A percentile compares a stretch with the other conserved stretches of the same genome.
Evolutionary conservation across 2,797 vertebrate genomes (phyloP).

Genomic region (Artibeus jamaicensis): DNA sequence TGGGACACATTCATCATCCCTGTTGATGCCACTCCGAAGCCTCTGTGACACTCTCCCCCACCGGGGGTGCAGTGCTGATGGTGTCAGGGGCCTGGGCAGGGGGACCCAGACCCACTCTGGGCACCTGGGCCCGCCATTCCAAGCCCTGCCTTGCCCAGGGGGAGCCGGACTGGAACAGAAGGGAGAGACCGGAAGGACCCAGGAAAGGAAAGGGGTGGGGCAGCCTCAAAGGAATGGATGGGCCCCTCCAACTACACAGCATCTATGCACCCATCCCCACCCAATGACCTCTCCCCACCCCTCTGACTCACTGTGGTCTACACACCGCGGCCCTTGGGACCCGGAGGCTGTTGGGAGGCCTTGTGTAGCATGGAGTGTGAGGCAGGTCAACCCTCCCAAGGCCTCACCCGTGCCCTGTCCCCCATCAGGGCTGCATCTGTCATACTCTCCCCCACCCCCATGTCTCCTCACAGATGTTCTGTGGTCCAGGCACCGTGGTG

Average conservation of each 20-base stretch:
- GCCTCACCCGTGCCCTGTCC: neutral
- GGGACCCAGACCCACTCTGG: neutral
- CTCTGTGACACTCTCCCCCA: too few relatives aligned
- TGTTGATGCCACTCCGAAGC: neutral
- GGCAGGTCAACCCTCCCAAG: neutral
- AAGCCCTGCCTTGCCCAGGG: neutral
- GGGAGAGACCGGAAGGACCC: neutral
- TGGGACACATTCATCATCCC: neutral
- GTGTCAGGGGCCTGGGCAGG: neutral
- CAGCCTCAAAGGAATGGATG: neutral
- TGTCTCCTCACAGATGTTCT: neutral
- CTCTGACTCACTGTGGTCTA: neutral
- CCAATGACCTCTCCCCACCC: neutral
- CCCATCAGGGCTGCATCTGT: neutral
- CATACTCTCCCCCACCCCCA: neutral
- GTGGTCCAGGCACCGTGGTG: neutral
- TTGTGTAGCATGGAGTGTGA: neutral
- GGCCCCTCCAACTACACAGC: neutral
- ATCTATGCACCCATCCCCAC: rapidly evolving
- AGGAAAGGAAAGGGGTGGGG: too few relatives aligned
- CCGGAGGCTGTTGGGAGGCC: neutral
- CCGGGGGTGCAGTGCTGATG: too few relatives aligned
- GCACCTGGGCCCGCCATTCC: neutral
- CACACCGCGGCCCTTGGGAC: neutral
- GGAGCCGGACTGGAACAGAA: neutral